Evolutionary conservation across 2,797 vertebrate genomes (phyloP).

Genomic region (Ciconia nigra): DNA sequence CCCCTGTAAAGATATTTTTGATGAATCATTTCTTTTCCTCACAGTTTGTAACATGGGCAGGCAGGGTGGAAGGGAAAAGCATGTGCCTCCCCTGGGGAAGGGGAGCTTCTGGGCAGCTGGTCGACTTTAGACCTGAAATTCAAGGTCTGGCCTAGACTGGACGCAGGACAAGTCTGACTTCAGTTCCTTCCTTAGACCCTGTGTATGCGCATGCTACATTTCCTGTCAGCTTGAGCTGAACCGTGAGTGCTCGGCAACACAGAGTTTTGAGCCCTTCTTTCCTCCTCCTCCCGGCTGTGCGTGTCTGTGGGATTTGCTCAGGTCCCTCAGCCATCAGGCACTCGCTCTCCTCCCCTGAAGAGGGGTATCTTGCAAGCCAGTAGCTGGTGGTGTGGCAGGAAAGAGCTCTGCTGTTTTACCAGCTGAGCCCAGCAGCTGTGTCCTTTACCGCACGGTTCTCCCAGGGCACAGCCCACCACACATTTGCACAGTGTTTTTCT

Average conservation of each 20-base stretch:
- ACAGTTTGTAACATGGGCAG: not conserved
- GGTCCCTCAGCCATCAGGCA: not conserved
- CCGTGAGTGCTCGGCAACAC: not conserved
- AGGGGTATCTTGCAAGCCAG: not conserved
- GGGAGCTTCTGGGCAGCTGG: not conserved
- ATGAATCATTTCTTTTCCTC: not conserved
- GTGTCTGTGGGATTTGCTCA: not conserved
- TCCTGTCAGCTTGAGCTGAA: not conserved
- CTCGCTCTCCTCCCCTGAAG: not conserved
- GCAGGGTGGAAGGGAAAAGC: not conserved
- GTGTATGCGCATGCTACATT: not conserved
- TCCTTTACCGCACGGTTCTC: not conserved
- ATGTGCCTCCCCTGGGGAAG: not conserved
- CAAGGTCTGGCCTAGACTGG: not conserved
- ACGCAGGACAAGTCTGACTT: not conserved
- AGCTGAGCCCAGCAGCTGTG: not conserved
- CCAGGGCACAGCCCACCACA: not conserved
- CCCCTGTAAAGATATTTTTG: not conserved
- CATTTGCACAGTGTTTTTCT: not conserved
- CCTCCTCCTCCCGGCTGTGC: not conserved
- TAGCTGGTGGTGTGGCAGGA: not conserved
- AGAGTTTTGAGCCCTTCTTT: not conserved
- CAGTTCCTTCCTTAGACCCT: not conserved
- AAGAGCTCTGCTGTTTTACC: not conserved
- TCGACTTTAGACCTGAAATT: not conserved